Base-by-base conservation (phyloP, 2,888 invertebrate genomes). In the Oscheius sp. region DNA sequence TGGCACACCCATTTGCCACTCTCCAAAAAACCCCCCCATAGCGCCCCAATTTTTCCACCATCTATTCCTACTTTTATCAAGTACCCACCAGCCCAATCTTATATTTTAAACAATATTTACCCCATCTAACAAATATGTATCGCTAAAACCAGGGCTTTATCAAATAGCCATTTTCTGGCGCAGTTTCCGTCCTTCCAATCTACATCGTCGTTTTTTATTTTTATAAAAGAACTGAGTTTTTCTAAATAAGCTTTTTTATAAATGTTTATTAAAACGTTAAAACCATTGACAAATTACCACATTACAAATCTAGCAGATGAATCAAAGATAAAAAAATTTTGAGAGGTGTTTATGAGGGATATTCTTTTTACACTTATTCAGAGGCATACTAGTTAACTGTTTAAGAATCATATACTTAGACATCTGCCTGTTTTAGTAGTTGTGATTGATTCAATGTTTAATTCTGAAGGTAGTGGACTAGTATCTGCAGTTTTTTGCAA, bases 1-100 rank as follows among this genome's bases (percentile, higher is more conserved):
- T 36, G 36, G 36, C 36, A 14, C 36, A 36, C 36, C 36, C 45
- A 44, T 49, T 26, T 24, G 24, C 49, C 26, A 24, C 49, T 49
- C 49, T 49, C 26, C 49, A 20, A 49, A 49, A 49, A 49, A 20
- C 1, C 49, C 49, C 45, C 1, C 49, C 49, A 17, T 17, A 8
- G 5, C 17, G 12, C 49, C 49, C 24, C 49, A 49, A 49, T 49
- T 49, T 49, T 49, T 26, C 49, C 49, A n/a, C 26, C 8, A 49
- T 49, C 20, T 49, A 49, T 49, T 49, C 49, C 20, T 49, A 49
- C 49, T 49, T 49, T 49, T 49, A 49, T 49, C 49, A 49, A 49
- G 49, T 24, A 20, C 49, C 49, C 49, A 26, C 49, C 45, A n/a
- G 20, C 45, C 45, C 45, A 12, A 12, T 44, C 45, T 20, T 44